phyloP scores from a whole-genome alignment of 2,888 invertebrate genomes.

The Auanema sp. region DNA sequence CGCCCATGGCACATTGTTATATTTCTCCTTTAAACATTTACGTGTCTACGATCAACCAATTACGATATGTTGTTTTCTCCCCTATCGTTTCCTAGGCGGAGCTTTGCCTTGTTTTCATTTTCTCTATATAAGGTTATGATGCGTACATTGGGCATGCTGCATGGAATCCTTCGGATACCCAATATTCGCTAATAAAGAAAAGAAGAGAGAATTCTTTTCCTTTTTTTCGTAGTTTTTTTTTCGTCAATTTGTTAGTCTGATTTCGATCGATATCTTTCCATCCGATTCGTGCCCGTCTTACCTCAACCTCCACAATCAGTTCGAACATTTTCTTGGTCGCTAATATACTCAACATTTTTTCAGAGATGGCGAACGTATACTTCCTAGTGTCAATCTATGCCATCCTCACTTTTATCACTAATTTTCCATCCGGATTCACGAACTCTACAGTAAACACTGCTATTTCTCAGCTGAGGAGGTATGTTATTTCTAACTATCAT shows the following conservation, averaged over 20 bases:
- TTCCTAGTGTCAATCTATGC: constrained; percentile 31
- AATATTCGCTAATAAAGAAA: neutral
- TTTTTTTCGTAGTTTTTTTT: neutral
- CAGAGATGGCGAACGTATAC: neutral
- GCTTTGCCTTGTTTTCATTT: too few species aligned
- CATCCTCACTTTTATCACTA: constrained; percentile 52
- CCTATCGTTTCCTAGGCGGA: constrained; percentile 1
- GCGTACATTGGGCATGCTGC: too few species aligned
- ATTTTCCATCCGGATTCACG: constrained; percentile 59
- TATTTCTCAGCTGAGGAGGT: constrained; percentile 45
- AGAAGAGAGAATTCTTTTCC: neutral
- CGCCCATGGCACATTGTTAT: too few species aligned
- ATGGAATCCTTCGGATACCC: too few species aligned
- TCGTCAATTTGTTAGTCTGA: neutral
- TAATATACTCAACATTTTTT: neutral
- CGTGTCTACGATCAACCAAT: too few species aligned
- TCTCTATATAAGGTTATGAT: too few species aligned
- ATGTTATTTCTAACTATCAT: neutral
- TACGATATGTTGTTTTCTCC: neutral
- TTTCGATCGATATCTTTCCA: neutral
- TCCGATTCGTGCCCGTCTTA: neutral
- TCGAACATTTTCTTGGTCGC: neutral
- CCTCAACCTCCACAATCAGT: neutral
- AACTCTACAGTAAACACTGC: constrained; percentile 59
- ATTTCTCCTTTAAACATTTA: too few species aligned